These are phyloP conservation scores for Monarcha castaneiventris DNA, from an alignment of 2,113 vertebrate species.

Conservation along the genomic window DNA sequence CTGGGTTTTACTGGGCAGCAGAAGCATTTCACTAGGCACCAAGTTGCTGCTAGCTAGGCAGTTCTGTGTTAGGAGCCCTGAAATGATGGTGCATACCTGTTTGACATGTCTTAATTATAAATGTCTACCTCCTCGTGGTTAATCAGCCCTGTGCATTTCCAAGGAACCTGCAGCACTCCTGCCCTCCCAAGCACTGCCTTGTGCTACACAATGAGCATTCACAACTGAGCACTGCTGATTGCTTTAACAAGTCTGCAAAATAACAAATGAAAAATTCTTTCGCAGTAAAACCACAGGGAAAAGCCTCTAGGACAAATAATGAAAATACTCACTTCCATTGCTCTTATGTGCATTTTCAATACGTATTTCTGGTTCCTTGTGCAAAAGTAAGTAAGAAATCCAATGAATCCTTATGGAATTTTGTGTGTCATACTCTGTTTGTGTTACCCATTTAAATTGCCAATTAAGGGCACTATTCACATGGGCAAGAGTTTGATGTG, in stretches of 20 bases:
- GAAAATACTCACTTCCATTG: not conserved
- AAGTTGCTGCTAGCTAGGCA: not conserved
- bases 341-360: not conserved
- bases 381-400: constrained; percentile 13
- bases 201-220: not conserved
- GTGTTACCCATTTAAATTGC: constrained; percentile 5
- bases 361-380: not conserved
- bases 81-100: not conserved
- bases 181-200: not conserved
- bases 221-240: constrained; percentile 5
- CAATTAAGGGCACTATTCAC: not conserved
- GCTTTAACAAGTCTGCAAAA: constrained; percentile 52
- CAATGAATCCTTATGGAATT: not conserved
- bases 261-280: constrained; percentile 28
- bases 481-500: not conserved
- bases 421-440: constrained; percentile 17
- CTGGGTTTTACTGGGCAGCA: not conserved
- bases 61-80: not conserved
- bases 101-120: constrained; percentile 5
- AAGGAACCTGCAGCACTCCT: not conserved
- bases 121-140: not conserved
- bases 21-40: not conserved
- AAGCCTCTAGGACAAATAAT: constrained; percentile 16
- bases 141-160: not conserved
- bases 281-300: not conserved